A percentile compares a stretch with the other conserved stretches of the same genome.
Evolutionary conservation across 2,797 vertebrate genomes (phyloP).

Genomic region (Holocentrus rufus): DNA sequence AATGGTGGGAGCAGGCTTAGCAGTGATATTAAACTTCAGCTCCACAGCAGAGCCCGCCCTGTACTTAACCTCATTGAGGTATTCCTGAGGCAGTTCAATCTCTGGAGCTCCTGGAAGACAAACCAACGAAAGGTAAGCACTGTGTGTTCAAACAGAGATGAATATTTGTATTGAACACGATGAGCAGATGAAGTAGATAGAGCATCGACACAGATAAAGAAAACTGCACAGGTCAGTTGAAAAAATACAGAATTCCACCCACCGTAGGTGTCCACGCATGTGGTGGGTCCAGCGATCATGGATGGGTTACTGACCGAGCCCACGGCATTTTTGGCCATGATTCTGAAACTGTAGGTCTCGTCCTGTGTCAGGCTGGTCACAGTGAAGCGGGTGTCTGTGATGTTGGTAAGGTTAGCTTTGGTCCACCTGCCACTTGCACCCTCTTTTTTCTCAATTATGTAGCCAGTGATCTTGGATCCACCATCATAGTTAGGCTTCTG

Average conservation of each 20-base stretch:
- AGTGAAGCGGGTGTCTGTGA: constrained; percentile 90
- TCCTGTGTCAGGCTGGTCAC: constrained; percentile 92
- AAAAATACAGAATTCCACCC: constrained; percentile 47
- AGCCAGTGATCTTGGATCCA: constrained; percentile 94
- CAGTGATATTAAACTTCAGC: constrained; percentile 92
- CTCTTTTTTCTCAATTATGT: constrained; percentile 91
- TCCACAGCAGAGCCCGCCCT: constrained; percentile 89
- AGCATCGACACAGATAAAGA: too few species aligned
- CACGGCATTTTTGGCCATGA: constrained; percentile 95
- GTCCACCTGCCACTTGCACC: constrained; percentile 87
- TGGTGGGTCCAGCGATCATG: constrained; percentile 88
- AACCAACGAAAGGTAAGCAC: constrained; percentile 10
- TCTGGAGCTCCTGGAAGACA: constrained; percentile 89
- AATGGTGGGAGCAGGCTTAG: constrained; percentile 94
- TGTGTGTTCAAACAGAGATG: not conserved
- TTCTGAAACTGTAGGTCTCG: constrained; percentile 93
- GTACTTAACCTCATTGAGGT: constrained; percentile 92
- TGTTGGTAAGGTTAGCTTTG: constrained; percentile 92
- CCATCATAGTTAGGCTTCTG: constrained; percentile 94
- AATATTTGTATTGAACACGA: not conserved
- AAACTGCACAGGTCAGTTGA: not conserved
- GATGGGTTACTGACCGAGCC: constrained; percentile 97
- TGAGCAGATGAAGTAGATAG: not conserved
- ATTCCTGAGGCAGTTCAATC: constrained; percentile 93
- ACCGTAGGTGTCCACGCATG: constrained; percentile 96